Percentiles rank a stretch among this genome's conserved stretches.
Evolutionary conservation across 2,797 vertebrate species (phyloP).

Genomic region (Distichodus sexfasciatus): DNA sequence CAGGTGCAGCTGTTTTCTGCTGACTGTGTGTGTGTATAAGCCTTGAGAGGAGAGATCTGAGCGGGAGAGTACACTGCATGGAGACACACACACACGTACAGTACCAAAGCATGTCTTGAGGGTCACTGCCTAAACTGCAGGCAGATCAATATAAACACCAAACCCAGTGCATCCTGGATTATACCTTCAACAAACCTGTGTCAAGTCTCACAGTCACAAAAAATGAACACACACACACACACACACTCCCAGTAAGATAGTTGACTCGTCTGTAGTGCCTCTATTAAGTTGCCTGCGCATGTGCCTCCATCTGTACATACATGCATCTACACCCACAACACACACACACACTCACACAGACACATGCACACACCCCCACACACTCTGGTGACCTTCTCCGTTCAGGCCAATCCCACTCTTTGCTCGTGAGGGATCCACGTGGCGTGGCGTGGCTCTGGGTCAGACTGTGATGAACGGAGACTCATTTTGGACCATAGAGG

Average conservation of each 20-base stretch:
- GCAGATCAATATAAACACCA: conserved; percentile 26
- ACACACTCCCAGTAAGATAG: conserved; percentile 22
- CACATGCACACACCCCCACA: conserved; percentile 45
- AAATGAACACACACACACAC: not conserved
- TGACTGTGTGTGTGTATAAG: conserved; percentile 14
- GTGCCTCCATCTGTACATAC: conserved; percentile 9
- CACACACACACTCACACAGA: conserved; percentile 22
- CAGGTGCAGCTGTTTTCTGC: conserved; percentile 40
- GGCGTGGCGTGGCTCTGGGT: conserved; percentile 9
- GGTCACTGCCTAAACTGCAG: conserved; percentile 40
- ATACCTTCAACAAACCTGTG: conserved; percentile 28
- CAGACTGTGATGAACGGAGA: conserved; percentile 32
- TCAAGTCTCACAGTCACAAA: conserved; percentile 27
- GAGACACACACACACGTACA: conserved; percentile 31
- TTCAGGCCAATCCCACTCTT: conserved; percentile 23
- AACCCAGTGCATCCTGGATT: conserved; percentile 26
- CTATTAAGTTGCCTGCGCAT: conserved; percentile 12
- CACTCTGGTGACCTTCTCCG: conserved; percentile 37
- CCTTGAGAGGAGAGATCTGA: conserved; percentile 32
- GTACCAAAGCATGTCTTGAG: conserved; percentile 33
- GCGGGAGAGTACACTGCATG: conserved; percentile 29
- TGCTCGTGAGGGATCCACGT: conserved; percentile 19
- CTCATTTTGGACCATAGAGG: conserved; percentile 41
- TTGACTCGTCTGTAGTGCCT: conserved; percentile 14
- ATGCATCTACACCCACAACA: conserved; percentile 6